Evolutionary conservation across 23 tunicate genomes (phyloP).

Genomic region (Styela clava): DNA sequence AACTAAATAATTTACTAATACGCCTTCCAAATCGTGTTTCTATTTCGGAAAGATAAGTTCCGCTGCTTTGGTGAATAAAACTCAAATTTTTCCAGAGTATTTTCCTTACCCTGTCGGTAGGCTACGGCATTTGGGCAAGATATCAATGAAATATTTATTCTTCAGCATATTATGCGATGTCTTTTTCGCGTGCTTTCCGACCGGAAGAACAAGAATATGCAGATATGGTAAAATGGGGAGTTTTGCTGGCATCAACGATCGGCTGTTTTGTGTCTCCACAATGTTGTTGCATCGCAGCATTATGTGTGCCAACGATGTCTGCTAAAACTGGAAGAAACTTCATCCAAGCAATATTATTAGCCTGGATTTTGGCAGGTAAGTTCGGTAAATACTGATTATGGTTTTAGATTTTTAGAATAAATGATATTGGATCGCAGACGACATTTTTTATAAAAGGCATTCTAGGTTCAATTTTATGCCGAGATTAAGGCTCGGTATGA

Average conservation of each 20-base stretch:
- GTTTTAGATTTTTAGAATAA: too few relatives aligned
- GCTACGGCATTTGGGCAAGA: too few relatives aligned
- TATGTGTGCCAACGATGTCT: constrained; percentile 69
- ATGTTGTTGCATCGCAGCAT: constrained; percentile 63
- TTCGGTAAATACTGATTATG: neutral
- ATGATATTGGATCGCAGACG: too few relatives aligned
- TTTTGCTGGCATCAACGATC: constrained; percentile 25
- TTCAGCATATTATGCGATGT: constrained; percentile 49
- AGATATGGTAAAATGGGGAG: constrained; percentile 28
- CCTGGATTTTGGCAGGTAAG: constrained; percentile 83
- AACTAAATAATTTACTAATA: too few relatives aligned
- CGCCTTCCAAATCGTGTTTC: too few relatives aligned
- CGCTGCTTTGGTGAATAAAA: too few relatives aligned
- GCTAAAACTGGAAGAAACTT: constrained; percentile 73
- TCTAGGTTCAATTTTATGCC: too few relatives aligned
- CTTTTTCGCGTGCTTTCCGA: constrained; percentile 58
- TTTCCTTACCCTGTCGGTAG: too few relatives aligned
- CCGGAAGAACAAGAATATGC: constrained; percentile 28
- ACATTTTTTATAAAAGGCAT: neutral
- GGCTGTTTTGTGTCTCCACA: constrained; percentile 70
- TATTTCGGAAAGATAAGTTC: too few relatives aligned
- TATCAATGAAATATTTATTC: too few relatives aligned
- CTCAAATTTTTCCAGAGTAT: too few relatives aligned
- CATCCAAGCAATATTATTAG: constrained; percentile 43
- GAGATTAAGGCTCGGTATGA: too few relatives aligned